Base-by-base conservation (phyloP, 2,888 invertebrate species). In the Muscina levida region DNA sequence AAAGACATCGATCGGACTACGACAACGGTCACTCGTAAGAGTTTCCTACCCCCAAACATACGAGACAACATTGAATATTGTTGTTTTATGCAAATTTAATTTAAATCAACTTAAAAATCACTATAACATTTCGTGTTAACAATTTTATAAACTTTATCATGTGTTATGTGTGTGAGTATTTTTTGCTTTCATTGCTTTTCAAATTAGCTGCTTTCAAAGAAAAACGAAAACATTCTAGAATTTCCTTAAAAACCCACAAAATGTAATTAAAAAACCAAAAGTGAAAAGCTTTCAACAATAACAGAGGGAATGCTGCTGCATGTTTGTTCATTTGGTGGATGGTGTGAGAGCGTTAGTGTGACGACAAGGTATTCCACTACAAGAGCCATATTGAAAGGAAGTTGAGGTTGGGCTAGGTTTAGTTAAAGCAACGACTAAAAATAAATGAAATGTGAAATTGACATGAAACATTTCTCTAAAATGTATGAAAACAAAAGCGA, bases 351-450 rank as follows among this genome's bases (percentile, higher is more conserved):
- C n/a, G n/a, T n/a, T n/a, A n/a, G n/a, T n/a, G n/a, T n/a, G n/a
- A n/a, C n/a, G n/a, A n/a, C n/a, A n/a, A n/a, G n/a, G n/a, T n/a
- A n/a, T n/a, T n/a, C n/a, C n/a, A n/a, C n/a, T n/a, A n/a, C n/a
- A n/a, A n/a, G n/a, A n/a, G n/a, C n/a, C n/a, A n/a, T n/a, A n/a
- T 57, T 31, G 11, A 39, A 59, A 65, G 72, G 76, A 76, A 76
- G 68, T 79, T 68, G 76, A 76, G 72, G 68, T 79, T 68, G 76
- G 71, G 62, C 62, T 65, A 68, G 77, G 51, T 72, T 42, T 42
- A 11, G 13, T 37, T 24, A 15, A 51, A 53, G 22, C 31, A 67
- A 66, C 39, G 39, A 10, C 13, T 39, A 42, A 44, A 74, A 67
- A 73, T 48, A 66, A 44, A 17, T 17, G 6, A 71, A 76, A 76